Evolutionary conservation across 2,113 vertebrate genomes (phyloP).

Genomic region (Protomyctophum bolini): DNA sequence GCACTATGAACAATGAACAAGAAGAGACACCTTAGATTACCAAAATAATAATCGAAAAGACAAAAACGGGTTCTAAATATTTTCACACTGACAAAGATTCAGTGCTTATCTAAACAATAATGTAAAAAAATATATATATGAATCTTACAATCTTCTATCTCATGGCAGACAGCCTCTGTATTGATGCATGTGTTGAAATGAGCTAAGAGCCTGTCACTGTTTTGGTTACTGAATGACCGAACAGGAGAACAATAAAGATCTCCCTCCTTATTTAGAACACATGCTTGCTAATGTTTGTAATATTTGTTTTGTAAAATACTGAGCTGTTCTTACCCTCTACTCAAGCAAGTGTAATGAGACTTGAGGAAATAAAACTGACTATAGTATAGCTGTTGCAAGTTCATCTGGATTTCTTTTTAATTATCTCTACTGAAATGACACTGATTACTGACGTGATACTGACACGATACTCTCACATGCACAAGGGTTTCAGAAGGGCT

Average conservation of each 20-base stretch:
- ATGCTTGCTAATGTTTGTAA: conserved; percentile 50
- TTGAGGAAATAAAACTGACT: conserved; percentile 34
- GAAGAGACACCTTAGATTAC: conserved; percentile 2
- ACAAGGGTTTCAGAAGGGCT: too few relatives aligned
- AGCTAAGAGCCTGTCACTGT: conserved; percentile 15
- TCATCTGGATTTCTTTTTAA: neutral
- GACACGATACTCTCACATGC: too few relatives aligned
- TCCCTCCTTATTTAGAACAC: conserved; percentile 41
- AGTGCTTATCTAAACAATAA: neutral
- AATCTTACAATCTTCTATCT: too few relatives aligned
- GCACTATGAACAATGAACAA: conserved; percentile 24
- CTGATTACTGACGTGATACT: too few relatives aligned
- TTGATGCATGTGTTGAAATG: conserved; percentile 26
- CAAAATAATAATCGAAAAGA: neutral
- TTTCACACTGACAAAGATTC: neutral
- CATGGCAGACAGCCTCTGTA: neutral
- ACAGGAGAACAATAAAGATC: conserved; percentile 31
- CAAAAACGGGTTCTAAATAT: neutral
- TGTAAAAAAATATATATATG: neutral
- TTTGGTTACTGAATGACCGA: conserved; percentile 18
- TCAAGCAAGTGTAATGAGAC: conserved; percentile 60
- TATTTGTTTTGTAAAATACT: conserved; percentile 55
- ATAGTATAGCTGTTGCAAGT: too few relatives aligned
- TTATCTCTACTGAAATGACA: neutral
- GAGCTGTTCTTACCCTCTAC: conserved; percentile 50